A percentile compares a stretch with the other conserved stretches of the same genome.
Evolutionary conservation across 2,888 invertebrate species (phyloP).

Genomic region (Phyto melanocephala): DNA sequence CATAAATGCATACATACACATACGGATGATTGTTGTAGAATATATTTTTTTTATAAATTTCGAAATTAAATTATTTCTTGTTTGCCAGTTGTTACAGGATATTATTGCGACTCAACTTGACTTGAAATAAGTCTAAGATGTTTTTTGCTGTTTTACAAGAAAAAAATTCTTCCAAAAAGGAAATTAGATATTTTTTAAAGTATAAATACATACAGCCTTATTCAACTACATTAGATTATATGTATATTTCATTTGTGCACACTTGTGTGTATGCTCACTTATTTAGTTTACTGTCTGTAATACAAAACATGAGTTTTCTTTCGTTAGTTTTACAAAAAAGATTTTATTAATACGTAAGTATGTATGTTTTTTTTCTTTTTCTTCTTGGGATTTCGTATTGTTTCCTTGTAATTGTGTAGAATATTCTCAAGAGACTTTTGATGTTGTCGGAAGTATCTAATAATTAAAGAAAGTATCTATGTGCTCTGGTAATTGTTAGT

Average conservation of each 20-base stretch:
- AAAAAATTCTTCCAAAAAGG: constrained; percentile 41
- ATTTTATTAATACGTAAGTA: neutral
- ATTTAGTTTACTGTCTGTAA: neutral
- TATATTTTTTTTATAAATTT: constrained; percentile 1
- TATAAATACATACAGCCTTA: neutral
- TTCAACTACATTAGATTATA: no score
- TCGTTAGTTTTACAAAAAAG: neutral
- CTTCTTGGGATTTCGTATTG: constrained; percentile 23
- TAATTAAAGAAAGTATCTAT: constrained; percentile 54
- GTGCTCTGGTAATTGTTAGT: constrained; percentile 21
- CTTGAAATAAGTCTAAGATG: neutral
- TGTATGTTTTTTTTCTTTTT: no score
- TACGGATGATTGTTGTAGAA: no score
- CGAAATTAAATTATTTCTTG: constrained; percentile 47
- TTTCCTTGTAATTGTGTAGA: neutral
- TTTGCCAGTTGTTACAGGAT: constrained; percentile 70
- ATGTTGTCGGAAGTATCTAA: constrained; percentile 55
- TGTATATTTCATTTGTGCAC: neutral
- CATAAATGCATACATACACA: no score
- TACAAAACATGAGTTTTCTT: constrained; percentile 6
- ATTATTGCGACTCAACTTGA: constrained; percentile 68
- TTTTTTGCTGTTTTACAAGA: constrained; percentile 8
- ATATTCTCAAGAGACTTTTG: constrained; percentile 57
- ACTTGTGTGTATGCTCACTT: neutral
- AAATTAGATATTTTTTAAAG: constrained; percentile 51